Evolutionary conservation across 2,797 vertebrate species (phyloP).

Genomic region (Gadopsis bispinosus): DNA sequence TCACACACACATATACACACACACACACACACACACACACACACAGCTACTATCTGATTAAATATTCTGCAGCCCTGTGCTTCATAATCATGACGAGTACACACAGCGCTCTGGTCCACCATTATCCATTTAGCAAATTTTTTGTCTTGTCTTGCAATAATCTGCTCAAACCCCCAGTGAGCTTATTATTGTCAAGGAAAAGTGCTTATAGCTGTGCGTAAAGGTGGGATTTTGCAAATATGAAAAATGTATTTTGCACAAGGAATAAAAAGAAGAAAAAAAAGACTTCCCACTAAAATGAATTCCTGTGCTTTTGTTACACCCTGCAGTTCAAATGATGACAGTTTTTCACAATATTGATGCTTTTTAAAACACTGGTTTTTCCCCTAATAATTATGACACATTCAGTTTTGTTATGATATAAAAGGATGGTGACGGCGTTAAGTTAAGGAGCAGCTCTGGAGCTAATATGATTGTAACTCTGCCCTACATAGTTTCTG

Average conservation of each 20-base stretch:
- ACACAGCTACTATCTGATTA: conserved; percentile 83
- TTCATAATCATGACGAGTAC: conserved; percentile 79
- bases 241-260: conserved; percentile 55
- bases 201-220: conserved; percentile 75
- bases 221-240: conserved; percentile 62
- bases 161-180: conserved; percentile 77
- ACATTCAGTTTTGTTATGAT: conserved; percentile 28
- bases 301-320: conserved; percentile 9
- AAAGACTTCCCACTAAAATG: conserved; percentile 26
- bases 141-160: conserved; percentile 82
- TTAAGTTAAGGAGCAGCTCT: conserved; percentile 57
- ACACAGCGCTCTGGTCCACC: conserved; percentile 63
- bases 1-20: conserved; percentile 89
- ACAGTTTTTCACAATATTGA: background rate
- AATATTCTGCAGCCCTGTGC: conserved; percentile 81
- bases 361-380: background rate
- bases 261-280: conserved; percentile 53
- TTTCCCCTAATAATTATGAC: background rate
- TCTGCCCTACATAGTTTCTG: conserved; percentile 79
- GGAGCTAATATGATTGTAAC: conserved; percentile 50
- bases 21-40: conserved; percentile 79
- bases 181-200: conserved; percentile 81
- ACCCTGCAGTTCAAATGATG: conserved; percentile 23
- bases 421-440: conserved; percentile 12
- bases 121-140: conserved; percentile 84